Evolutionary conservation across 2,888 invertebrate genomes (phyloP).

Genomic region (Adineta ricciae): DNA sequence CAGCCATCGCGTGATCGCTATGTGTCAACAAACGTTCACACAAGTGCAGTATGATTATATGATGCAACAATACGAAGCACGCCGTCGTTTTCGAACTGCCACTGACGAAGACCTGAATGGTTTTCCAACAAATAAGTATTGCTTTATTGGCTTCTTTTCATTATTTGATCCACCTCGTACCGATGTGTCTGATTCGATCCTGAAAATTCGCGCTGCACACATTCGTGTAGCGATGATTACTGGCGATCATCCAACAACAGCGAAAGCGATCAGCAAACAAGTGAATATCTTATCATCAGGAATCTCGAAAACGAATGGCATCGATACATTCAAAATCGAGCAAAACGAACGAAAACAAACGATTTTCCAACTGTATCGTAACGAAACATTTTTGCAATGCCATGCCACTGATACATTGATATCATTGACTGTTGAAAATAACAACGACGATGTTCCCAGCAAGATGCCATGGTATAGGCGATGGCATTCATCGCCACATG

Average conservation of each 20-base stretch:
- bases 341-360: background rate
- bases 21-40: background rate
- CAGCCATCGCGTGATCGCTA: background rate
- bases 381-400: too few relatives aligned
- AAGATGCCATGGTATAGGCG: too few relatives aligned
- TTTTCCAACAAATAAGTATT: constrained; percentile 7
- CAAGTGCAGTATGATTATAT: background rate
- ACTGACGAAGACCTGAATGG: background rate
- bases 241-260: constrained; percentile 27
- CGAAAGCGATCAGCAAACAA: constrained; percentile 24
- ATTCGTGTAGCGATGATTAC: constrained; percentile 24
- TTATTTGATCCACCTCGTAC: constrained; percentile 24
- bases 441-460: too few relatives aligned
- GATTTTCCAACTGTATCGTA: background rate
- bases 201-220: constrained; percentile 14
- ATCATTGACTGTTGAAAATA: background rate
- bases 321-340: too few relatives aligned
- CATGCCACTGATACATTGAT: too few relatives aligned
- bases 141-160: constrained; percentile 10
- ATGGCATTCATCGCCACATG: too few relatives aligned
- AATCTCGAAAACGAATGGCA: background rate
- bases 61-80: background rate
- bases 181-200: constrained; percentile 19
- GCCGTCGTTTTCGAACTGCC: too few relatives aligned
- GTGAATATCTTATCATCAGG: constrained; percentile 17